These are phyloP conservation scores for Anoncus sp. DNA, from an alignment of 2,888 invertebrate genomes.

Conservation along the genomic window DNA sequence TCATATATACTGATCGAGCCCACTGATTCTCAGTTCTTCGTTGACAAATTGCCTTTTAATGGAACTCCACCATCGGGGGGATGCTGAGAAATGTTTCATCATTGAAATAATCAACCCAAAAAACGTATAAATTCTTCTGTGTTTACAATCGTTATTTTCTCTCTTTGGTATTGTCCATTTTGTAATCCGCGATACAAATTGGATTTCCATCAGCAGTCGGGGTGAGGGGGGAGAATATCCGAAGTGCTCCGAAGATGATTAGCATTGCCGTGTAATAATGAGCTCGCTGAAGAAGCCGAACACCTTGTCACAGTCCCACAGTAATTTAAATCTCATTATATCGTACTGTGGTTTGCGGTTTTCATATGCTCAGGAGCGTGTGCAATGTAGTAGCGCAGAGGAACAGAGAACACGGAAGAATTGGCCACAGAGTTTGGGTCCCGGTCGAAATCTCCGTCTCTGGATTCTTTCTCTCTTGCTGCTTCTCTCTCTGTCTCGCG, in stretches of 20 bases:
- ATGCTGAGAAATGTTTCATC: not conserved
- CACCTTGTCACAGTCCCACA: slow-evolving; percentile 81
- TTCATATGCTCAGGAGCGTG: slow-evolving; percentile 64
- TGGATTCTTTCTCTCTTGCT: too few species aligned
- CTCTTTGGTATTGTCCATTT: slow-evolving; percentile 36
- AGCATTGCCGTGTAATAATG: slow-evolving; percentile 46
- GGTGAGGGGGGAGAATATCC: too few species aligned
- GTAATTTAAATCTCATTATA: slow-evolving; percentile 83
- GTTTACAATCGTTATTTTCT: slow-evolving; percentile 9
- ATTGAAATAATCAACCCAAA: slow-evolving; percentile 1
- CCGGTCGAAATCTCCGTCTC: slow-evolving; percentile 13
- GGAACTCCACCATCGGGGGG: slow-evolving; percentile 43
- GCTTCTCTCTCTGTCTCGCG: too few species aligned
- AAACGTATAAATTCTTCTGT: not conserved
- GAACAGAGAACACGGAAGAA: slow-evolving; percentile 25
- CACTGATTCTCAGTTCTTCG: slow-evolving; percentile 2
- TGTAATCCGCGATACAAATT: slow-evolving; percentile 71
- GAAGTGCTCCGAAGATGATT: slow-evolving; percentile 22
- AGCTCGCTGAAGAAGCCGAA: slow-evolving; percentile 76
- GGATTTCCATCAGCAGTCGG: slow-evolving; percentile 76
- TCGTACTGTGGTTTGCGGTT: slow-evolving; percentile 81
- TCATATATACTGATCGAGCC: slow-evolving; percentile 11
- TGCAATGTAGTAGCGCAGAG: slow-evolving; percentile 7
- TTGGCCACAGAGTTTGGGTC: not conserved
- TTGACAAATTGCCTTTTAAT: slow-evolving; percentile 74